These are phyloP conservation scores for Lepidonotus clava DNA, from an alignment of 2,888 invertebrate species.

Conservation along the genomic window DNA sequence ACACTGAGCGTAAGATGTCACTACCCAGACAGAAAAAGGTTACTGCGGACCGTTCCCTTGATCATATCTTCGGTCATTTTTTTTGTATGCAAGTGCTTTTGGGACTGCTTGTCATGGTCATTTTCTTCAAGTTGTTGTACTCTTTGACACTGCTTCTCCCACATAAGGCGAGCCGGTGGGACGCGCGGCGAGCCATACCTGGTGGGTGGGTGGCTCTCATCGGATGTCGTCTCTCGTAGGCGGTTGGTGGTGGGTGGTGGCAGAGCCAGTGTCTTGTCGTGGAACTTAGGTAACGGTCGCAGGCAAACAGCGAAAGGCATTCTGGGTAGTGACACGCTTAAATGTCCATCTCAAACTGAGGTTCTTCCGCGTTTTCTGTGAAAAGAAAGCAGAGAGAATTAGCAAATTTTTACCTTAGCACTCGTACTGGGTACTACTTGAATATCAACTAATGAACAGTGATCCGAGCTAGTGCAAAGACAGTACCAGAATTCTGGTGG, in stretches of 20 bases:
- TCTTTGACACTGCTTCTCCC: not conserved
- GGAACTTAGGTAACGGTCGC: constrained; percentile 40
- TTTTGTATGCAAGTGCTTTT: not conserved
- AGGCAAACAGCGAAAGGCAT: constrained; percentile 56
- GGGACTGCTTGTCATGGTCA: not conserved
- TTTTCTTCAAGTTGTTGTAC: not conserved
- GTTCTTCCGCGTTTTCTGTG: constrained; percentile 60
- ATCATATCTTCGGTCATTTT: not conserved
- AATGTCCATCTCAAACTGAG: constrained; percentile 62
- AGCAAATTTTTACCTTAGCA: no score
- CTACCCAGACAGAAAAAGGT: constrained; percentile 9
- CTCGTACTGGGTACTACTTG: no score
- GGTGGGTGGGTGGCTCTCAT: no score
- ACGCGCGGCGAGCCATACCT: not conserved
- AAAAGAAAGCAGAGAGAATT: not conserved
- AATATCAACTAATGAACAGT: no score
- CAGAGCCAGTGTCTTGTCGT: constrained; percentile 7
- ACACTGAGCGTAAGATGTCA: constrained; percentile 8
- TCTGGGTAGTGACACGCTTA: constrained; percentile 52
- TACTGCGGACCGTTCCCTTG: not conserved
- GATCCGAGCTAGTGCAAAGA: no score
- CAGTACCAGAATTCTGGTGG: no score
- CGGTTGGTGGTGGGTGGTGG: not conserved
- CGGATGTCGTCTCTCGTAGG: not conserved
- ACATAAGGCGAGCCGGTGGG: not conserved